Conservation (phyloP, 2,797 vertebrate species). For the Allobates femoralis region DNA sequence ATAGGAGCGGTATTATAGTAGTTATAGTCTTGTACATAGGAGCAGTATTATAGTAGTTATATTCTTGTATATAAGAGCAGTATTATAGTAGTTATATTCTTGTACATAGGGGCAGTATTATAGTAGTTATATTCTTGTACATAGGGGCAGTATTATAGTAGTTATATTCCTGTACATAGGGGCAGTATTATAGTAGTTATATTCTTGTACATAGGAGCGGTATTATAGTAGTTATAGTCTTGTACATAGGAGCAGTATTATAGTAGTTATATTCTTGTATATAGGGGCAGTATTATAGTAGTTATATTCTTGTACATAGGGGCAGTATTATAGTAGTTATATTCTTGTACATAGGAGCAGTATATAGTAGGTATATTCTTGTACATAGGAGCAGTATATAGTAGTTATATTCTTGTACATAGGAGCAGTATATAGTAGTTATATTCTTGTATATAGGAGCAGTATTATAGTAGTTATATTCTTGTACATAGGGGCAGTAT, state of each 20-base stretch:
- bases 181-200: conserved; percentile 18
- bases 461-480: conserved; percentile 13
- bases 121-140: neutral
- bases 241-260: conserved; percentile 11
- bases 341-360: conserved; percentile 1
- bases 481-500: conserved; percentile 6
- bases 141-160: conserved; percentile 16
- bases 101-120: neutral
- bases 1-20: conserved; percentile 10
- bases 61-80: neutral
- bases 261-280: conserved; percentile 13
- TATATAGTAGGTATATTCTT: conserved; percentile 9
- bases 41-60: conserved; percentile 17
- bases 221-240: conserved; percentile 15
- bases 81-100: conserved; percentile 9
- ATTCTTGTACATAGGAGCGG: conserved; percentile 1
- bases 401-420: neutral
- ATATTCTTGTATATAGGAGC: conserved; percentile 5
- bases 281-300: conserved; percentile 22
- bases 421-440: conserved; percentile 23
- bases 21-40: conserved; percentile 11
- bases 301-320: conserved; percentile 10
- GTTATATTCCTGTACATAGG: neutral
- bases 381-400: neutral
- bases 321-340: neutral